Base-by-base conservation (phyloP, 2,113 vertebrate species). In the Halcyon malimbica region DNA sequence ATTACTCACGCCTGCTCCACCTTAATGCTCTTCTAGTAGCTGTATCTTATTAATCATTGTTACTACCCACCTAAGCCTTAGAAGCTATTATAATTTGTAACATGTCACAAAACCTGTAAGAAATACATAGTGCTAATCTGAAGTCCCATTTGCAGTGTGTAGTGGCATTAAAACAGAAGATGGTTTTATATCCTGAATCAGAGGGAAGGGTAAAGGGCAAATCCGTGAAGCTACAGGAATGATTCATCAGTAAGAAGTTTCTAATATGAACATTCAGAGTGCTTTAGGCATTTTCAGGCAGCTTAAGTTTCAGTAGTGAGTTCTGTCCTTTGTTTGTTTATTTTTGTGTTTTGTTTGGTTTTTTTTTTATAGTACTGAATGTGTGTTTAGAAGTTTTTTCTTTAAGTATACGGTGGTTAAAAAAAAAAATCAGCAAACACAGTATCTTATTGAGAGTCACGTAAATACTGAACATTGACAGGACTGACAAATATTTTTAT, bases 1-100 rank as follows among this genome's bases (percentile, higher is more conserved):
- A 93, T 90, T 93, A 80, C 51, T 93, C 92, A 93, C 65, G 42
- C 37, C 70, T 91, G 59, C 76, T 95, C 87, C 75, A 85, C 78
- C 90, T 93, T 79, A 31, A n/a, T 90, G 14, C 65, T 75, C 33
- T 50, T 37, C 62, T 83, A 59, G 51, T 76, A 74, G 56, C 53
- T 33, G 1, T 73, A 25, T 50, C 39, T 75, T 53, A 83, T 63
- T 76, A 73, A 83, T 86, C 53, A 82, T 53, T 13, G 6, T 57
- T 39, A 6, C 46, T 68, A 74, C 13, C 75, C 73, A 89, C 65
- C 60, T 80, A 76, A 59, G 50, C 50, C 50, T 81, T 80, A 76
- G 35, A 87, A 79, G 42, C 29, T 84, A 26, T 67, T 69, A 5
- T 67, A 64, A 50, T 84, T 53, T 80, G 10, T 60, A 92, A 59